These are phyloP conservation scores for Oasisia sp. DNA, from an alignment of 2,888 invertebrate species.

Conservation along the genomic window DNA sequence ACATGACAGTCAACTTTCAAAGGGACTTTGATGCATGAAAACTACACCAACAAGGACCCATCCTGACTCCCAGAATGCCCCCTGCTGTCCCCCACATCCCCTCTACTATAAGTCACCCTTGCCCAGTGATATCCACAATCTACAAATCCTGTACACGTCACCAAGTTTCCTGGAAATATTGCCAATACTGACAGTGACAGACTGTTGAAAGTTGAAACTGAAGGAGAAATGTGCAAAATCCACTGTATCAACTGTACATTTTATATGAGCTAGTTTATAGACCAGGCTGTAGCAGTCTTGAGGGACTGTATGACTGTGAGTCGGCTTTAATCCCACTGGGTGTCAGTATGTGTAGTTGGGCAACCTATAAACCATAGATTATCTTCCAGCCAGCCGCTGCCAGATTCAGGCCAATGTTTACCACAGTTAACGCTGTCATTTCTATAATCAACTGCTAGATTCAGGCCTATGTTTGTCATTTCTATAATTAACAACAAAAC, in stretches of 20 bases:
- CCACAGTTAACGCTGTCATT: background rate
- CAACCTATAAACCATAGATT: background rate
- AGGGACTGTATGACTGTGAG: background rate
- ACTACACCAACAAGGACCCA: background rate
- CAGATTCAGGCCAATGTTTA: background rate
- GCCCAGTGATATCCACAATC: background rate
- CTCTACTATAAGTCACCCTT: background rate
- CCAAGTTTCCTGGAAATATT: background rate
- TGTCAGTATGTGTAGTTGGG: background rate
- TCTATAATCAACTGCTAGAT: background rate
- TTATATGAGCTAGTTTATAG: background rate
- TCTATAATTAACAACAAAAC: background rate
- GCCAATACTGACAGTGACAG: background rate
- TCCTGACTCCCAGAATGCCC: background rate
- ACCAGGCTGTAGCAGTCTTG: background rate
- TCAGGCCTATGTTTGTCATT: conserved; percentile 7
- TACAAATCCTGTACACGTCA: background rate
- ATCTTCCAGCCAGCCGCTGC: background rate
- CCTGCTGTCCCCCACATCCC: background rate
- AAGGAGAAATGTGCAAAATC: background rate
- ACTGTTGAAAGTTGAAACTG: background rate
- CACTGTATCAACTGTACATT: background rate
- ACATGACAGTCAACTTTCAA: background rate
- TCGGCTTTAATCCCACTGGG: background rate
- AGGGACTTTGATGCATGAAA: background rate